Evolutionary conservation across 2,888 invertebrate genomes (phyloP).

Genomic region (Tetranychus piercei): DNA sequence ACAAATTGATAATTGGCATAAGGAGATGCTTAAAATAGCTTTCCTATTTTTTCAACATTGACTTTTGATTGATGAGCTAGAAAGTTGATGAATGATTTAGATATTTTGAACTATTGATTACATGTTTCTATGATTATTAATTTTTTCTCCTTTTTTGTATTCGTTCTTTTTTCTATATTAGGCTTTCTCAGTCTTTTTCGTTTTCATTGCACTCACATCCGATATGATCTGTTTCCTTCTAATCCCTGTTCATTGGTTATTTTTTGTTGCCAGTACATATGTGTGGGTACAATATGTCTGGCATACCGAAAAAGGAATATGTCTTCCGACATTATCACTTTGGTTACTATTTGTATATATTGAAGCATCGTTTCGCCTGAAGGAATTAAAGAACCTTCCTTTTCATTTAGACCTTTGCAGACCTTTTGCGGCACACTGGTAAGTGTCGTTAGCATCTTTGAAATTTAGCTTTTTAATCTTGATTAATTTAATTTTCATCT

Average conservation of each 20-base stretch:
- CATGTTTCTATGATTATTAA: background rate
- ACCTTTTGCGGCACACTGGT: slow-evolving; percentile 92
- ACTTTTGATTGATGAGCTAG: too few species aligned
- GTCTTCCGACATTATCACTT: slow-evolving; percentile 76
- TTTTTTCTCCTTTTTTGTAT: slow-evolving; percentile 26
- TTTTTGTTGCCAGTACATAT: slow-evolving; percentile 93
- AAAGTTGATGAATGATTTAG: too few species aligned
- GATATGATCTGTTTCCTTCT: slow-evolving; percentile 98
- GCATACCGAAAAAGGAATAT: slow-evolving; percentile 88
- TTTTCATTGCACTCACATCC: slow-evolving; percentile 88
- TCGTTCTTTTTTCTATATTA: slow-evolving; percentile 37
- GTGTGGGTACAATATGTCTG: slow-evolving; percentile 97
- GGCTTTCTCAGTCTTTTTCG: slow-evolving; percentile 91
- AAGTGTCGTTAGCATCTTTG: slow-evolving; percentile 32
- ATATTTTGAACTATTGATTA: too few species aligned
- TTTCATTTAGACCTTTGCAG: slow-evolving; percentile 73
- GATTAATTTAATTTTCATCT: background rate
- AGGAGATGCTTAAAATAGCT: too few species aligned
- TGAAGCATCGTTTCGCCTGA: slow-evolving; percentile 70
- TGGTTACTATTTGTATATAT: slow-evolving; percentile 87
- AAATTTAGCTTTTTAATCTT: background rate
- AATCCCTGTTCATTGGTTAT: slow-evolving; percentile 91
- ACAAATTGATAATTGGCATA: slow-evolving; percentile 7
- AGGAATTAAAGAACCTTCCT: slow-evolving; percentile 56
- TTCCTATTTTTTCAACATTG: too few species aligned